Base-by-base conservation (phyloP, 1,140 invertebrate genomes). In the Centruroides sculpturatus region DNA sequence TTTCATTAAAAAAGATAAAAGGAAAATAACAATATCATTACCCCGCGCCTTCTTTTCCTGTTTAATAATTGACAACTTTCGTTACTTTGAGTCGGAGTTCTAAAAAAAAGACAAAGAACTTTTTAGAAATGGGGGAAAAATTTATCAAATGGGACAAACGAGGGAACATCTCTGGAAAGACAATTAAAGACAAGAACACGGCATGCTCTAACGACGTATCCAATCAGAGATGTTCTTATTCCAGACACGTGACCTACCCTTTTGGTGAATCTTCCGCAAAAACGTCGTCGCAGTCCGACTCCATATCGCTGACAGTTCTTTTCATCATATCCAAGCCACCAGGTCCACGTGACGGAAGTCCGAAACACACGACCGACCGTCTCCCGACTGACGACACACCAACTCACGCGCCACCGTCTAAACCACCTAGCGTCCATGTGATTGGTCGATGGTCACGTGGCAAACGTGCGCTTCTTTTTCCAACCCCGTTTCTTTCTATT, bases 31-130 rank as follows among this genome's bases (percentile, higher is more conserved):
- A 41, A 41, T 41, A 6, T 41, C 4, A 72, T 73, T 69, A 77
- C 75, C 66, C 76, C 76, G 63, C 76, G 63, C 64, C 76, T 65
- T 63, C 75, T 76, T 67, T 77, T 77, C 50, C 75, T 65, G 62
- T 76, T 75, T 53, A 72, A 68, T 55, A 75, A 69, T 54, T 75
- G 73, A 67, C 75, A 77, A 63, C 61, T 69, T 34, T 66, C 67
- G 51, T 62, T 64, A 35, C 74, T 75, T 56, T 76, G 74, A 34
- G 73, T 73, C 3, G 75, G 74, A 3, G 75, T 75, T 55, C 75
- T 75, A 66, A 35, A 71, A 69, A 55, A 47, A 57, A 64, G 61
- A 41, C 10, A 51, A 51, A 7, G 5, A 51, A 10, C 23, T 7
- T n/a, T 13, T 51, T 34, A 11, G 12, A 8, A 51, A 51, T 1